These are phyloP conservation scores for Malthinus seriepunctatus DNA, from an alignment of 2,888 invertebrate genomes.

Conservation along the genomic window DNA sequence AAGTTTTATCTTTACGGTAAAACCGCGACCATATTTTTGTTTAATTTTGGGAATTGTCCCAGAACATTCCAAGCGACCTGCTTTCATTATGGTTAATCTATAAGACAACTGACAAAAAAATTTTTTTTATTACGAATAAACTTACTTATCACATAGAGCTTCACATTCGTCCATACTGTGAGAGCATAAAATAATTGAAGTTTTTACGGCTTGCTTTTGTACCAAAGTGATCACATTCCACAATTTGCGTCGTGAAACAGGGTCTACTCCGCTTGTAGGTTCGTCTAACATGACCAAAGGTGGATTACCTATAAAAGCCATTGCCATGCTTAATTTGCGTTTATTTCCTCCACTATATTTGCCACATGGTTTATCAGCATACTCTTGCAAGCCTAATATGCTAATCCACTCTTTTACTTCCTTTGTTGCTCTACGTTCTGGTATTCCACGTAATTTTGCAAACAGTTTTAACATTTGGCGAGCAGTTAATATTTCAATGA, in stretches of 20 bases:
- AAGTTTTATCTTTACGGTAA: conserved; percentile 46
- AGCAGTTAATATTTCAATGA: conserved; percentile 78
- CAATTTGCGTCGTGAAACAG: conserved; percentile 57
- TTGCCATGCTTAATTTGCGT: conserved; percentile 75
- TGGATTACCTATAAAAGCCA: conserved; percentile 74
- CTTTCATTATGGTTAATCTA: conserved; percentile 80
- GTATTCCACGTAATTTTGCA: conserved; percentile 73
- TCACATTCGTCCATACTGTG: conserved; percentile 90
- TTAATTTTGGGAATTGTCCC: conserved; percentile 78
- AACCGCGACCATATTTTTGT: conserved; percentile 68
- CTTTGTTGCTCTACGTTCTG: conserved; percentile 46
- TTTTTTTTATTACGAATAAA: no score
- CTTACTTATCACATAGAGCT: conserved; percentile 64
- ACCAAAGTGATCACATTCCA: conserved; percentile 39
- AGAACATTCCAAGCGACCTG: conserved; percentile 73
- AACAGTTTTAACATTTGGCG: conserved; percentile 72
- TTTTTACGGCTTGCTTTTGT: conserved; percentile 36
- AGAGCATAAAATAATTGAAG: conserved; percentile 77
- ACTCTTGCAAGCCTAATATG: conserved; percentile 51
- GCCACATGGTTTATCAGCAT: conserved; percentile 47
- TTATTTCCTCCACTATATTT: conserved; percentile 74
- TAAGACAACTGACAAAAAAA: conserved; percentile 3
- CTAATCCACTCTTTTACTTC: conserved; percentile 64
- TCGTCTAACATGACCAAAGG: conserved; percentile 75
- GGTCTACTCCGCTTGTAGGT: conserved; percentile 75